Conservation (phyloP, 2,888 invertebrate species). For the Pterostichus madidus region DNA sequence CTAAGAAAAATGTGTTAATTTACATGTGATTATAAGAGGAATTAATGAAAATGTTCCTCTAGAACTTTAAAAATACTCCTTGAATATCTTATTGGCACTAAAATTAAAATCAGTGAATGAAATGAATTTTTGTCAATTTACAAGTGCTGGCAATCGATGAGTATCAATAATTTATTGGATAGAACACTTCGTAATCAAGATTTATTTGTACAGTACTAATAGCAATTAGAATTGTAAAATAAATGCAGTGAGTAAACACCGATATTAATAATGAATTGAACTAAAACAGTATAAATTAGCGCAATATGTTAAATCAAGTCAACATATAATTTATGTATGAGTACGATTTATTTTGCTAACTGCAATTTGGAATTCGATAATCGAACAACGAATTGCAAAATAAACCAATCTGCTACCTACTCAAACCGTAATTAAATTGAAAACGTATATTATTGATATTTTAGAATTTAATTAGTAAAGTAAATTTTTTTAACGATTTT, state of each 20-base stretch:
- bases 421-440: too few species aligned
- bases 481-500: too few species aligned
- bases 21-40: too few species aligned
- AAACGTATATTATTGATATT: too few species aligned
- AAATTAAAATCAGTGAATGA: background rate
- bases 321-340: conserved; percentile 60
- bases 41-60: too few species aligned
- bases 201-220: conserved; percentile 45
- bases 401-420: too few species aligned
- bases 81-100: too few species aligned
- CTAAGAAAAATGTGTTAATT: too few species aligned
- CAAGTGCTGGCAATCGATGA: background rate
- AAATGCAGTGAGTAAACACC: conserved; percentile 53
- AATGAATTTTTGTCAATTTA: conserved; percentile 11
- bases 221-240: conserved; percentile 38
- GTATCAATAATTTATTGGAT: conserved; percentile 28
- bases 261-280: conserved; percentile 62
- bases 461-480: too few species aligned
- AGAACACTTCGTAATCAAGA: conserved; percentile 31
- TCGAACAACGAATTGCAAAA: conserved; percentile 12
- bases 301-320: conserved; percentile 57
- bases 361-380: conserved; percentile 28
- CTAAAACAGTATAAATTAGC: conserved; percentile 63
- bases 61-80: too few species aligned
- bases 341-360: conserved; percentile 35